Evolutionary conservation across 2,888 invertebrate genomes (phyloP).

Genomic region (Miltochrista miniata): DNA sequence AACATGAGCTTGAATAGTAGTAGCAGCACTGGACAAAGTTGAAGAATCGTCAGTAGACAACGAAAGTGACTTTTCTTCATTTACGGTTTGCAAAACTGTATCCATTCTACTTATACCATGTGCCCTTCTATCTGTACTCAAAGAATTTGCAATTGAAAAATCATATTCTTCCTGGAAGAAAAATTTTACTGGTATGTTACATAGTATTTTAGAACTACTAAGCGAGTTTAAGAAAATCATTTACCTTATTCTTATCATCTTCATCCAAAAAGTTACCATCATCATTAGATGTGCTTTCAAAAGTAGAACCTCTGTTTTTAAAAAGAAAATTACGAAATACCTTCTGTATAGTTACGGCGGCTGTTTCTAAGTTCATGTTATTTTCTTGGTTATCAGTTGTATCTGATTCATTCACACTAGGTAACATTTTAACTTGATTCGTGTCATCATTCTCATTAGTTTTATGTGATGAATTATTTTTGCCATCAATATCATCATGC

Average conservation of each 20-base stretch:
- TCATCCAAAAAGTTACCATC: slow-evolving; percentile 53
- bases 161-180: slow-evolving; percentile 59
- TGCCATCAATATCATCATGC: slow-evolving; percentile 3
- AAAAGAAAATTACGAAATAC: slow-evolving; percentile 79
- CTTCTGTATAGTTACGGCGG: slow-evolving; percentile 84
- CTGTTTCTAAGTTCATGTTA: slow-evolving; percentile 76
- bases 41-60: slow-evolving; percentile 76
- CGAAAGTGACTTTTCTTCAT: slow-evolving; percentile 78
- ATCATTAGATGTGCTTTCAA: slow-evolving; percentile 63
- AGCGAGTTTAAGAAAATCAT: slow-evolving; percentile 11
- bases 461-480: not conserved
- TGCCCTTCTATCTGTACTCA: slow-evolving; percentile 62
- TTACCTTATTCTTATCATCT: slow-evolving; percentile 56
- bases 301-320: slow-evolving; percentile 71
- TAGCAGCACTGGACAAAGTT: slow-evolving; percentile 83
- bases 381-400: slow-evolving; percentile 19
- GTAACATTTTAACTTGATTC: not conserved
- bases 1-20: slow-evolving; percentile 87
- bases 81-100: slow-evolving; percentile 78
- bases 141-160: slow-evolving; percentile 42
- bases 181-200: slow-evolving; percentile 19
- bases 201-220: slow-evolving; percentile 13
- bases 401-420: slow-evolving; percentile 7
- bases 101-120: slow-evolving; percentile 73
- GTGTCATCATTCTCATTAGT: not conserved